Percentiles rank a stretch among this genome's conserved stretches.
Evolutionary conservation across 2,797 vertebrate species (phyloP).

Genomic region (Bovichtus diacanthus): DNA sequence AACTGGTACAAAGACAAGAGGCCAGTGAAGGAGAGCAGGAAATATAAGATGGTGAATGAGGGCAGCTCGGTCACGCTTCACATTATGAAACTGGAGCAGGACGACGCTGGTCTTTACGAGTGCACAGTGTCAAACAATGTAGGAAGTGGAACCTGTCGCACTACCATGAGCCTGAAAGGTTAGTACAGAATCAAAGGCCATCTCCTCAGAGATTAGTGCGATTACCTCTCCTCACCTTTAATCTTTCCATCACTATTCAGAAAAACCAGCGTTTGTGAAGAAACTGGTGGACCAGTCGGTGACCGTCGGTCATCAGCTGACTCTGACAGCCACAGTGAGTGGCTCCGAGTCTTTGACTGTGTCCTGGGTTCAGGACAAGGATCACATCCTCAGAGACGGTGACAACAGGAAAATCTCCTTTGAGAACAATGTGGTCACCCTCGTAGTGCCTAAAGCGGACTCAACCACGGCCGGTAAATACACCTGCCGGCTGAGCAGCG

Average conservation of each 20-base stretch:
- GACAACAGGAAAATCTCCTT: conserved; percentile 90
- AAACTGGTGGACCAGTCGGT: conserved; percentile 89
- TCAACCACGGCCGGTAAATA: conserved; percentile 88
- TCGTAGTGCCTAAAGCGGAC: conserved; percentile 87
- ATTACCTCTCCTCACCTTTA: conserved; percentile 21
- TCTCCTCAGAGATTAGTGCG: not conserved
- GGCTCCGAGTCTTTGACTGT: conserved; percentile 91
- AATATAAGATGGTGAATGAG: conserved; percentile 91
- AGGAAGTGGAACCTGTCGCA: conserved; percentile 87
- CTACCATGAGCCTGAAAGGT: conserved; percentile 91
- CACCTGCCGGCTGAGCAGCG: conserved; percentile 90
- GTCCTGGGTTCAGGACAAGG: conserved; percentile 92
- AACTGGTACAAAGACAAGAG: conserved; percentile 95
- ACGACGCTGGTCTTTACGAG: conserved; percentile 94
- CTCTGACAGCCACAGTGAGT: conserved; percentile 86
- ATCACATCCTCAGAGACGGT: conserved; percentile 89
- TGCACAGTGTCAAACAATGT: conserved; percentile 92
- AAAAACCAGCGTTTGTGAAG: conserved; percentile 91
- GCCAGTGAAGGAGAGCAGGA: conserved; percentile 93
- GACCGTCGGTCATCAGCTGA: conserved; percentile 84
- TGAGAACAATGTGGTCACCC: conserved; percentile 86
- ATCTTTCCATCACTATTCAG: conserved; percentile 77
- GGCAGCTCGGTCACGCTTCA: conserved; percentile 89
- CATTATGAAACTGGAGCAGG: conserved; percentile 89
- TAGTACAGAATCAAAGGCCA: conserved; percentile 68